Evolutionary conservation across 2,888 invertebrate species (phyloP), one percentile per base, ranked within the genome.

Genomic region (Heliconius ismenius): DNA sequence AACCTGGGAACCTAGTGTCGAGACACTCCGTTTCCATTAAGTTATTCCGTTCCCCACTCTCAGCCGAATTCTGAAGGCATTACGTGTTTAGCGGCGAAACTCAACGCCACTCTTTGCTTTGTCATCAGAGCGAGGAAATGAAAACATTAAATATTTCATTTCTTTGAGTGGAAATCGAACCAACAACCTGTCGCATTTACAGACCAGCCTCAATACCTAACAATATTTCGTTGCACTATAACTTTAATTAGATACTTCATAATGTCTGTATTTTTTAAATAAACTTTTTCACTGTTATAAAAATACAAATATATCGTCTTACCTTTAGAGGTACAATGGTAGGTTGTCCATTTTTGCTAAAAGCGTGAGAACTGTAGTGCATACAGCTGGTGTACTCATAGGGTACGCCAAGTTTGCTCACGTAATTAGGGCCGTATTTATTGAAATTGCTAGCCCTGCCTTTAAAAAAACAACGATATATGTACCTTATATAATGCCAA

Each of bases 311-410:
- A 15, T 36, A 4, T 65, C 15, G 24, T 15, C 78, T 78, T 78
- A 92, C 93, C 87, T 85, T 84, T 9, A 86, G 32, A 9, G 32
- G 7, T 32, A 32, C 32, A 32, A 32, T 32, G 7, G 32, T 32
- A 32, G 32, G 32, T 32, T 32, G 32, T 32, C 32, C 32, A 32
- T 32, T 32, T 32, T 32, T 32, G 7, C 32, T 32, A 32, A 32
- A 32, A 32, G 32, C 32, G 32, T 32, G 32, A 1, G 32, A 32
- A 1, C 32, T 32, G 32, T 32, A 97, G 86, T 97, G 97, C 95
- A 97, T 95, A 72, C 96, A 95, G 87, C 96, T 96, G 26, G 94
- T 94, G 83, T 96, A 97, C 87, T 97, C 97, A 83, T 97, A 97
- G 1, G 92, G 91, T 11, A 96, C 86, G 0, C 92, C 95, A 79